Conservation (phyloP, 2,113 vertebrate genomes). For the Heloderma charlesbogerti region DNA sequence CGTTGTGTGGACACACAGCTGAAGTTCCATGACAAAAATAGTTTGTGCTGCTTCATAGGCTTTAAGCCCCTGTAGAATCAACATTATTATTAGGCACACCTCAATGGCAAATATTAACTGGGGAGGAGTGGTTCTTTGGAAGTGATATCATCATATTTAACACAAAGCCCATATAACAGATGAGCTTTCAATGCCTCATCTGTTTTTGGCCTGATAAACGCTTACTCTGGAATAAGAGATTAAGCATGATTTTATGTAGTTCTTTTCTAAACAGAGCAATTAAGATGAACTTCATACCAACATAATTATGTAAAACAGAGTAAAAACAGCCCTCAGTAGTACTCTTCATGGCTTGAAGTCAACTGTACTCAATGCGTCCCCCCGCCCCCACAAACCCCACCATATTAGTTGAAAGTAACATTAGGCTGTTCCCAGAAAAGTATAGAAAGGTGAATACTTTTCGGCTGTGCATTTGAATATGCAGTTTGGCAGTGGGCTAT, state of each 20-base stretch:
- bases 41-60: neutral
- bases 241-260: neutral
- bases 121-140: conserved; percentile 4
- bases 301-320: conserved; percentile 11
- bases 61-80: neutral
- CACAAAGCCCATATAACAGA: conserved; percentile 19
- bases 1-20: neutral
- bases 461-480: neutral
- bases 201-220: conserved; percentile 46
- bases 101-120: conserved; percentile 21
- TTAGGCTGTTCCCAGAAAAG: neutral
- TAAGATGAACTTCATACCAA: conserved; percentile 5
- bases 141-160: conserved; percentile 7
- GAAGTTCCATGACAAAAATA: neutral
- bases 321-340: neutral
- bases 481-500: neutral
- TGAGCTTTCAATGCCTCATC: conserved; percentile 20
- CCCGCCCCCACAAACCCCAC: too few relatives aligned
- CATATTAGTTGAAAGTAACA: neutral
- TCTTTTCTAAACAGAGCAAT: conserved; percentile 32
- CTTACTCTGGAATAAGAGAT: conserved; percentile 19
- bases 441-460: neutral
- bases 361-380: neutral
- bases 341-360: neutral
- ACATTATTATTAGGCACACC: conserved; percentile 10